A percentile compares a stretch with the other conserved stretches of the same genome.
Evolutionary conservation across 2,113 vertebrate genomes (phyloP).

Genomic region (Ochotona curzoniae): DNA sequence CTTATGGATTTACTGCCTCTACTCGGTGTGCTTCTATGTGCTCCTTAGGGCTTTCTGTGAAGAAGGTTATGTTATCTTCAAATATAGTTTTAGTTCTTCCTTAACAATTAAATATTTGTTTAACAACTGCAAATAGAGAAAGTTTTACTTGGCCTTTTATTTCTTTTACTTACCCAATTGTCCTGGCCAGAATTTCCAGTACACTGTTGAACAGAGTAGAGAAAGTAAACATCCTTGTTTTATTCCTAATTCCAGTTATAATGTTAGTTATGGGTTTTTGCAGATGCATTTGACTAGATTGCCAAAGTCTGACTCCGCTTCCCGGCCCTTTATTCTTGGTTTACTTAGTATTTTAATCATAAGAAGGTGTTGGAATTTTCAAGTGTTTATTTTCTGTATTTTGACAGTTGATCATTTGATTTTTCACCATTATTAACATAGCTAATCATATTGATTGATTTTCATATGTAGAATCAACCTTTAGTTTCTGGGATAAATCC

Average conservation of each 20-base stretch:
- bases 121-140: too few relatives aligned
- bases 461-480: neutral
- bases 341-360: neutral
- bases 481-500: neutral
- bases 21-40: neutral
- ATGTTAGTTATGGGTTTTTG: neutral
- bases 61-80: neutral
- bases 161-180: neutral
- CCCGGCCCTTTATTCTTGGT: neutral
- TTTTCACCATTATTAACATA: neutral
- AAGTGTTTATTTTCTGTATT: neutral
- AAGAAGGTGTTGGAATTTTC: neutral
- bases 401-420: neutral
- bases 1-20: neutral
- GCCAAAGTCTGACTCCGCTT: neutral
- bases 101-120: too few relatives aligned
- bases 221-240: too few relatives aligned
- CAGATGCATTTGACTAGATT: neutral
- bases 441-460: neutral
- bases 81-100: neutral
- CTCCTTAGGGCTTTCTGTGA: constrained; percentile 1
- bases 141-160: neutral
- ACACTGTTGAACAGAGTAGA: neutral
- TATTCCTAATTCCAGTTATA: neutral
- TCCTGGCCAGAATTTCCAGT: neutral